Base-by-base conservation (phyloP, 2,113 vertebrate species). In the Hepsetus odoe region DNA sequence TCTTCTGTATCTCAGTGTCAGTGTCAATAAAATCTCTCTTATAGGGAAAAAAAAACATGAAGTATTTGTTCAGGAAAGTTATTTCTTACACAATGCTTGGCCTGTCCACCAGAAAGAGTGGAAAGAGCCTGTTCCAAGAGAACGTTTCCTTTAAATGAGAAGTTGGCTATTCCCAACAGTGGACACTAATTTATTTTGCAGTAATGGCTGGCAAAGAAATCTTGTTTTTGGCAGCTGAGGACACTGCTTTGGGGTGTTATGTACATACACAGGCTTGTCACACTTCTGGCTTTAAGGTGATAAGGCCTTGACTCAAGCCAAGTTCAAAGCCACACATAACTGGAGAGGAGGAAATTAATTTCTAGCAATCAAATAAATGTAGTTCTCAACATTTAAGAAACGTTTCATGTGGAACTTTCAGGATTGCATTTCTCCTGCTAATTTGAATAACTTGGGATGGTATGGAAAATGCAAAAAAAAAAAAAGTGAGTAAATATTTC, bases 141-240 rank as follows among this genome's bases (percentile, higher is more conserved):
- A 38, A 28, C 24, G 51, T 62, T 61, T 72, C 69, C 32, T 68
- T 82, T 76, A 51, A 68, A 46, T 79, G 59, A 13, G n/a, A 59
- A 44, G 68, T 26, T 69, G 62, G 42, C 69, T 58, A 26, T 59
- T 82, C 77, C 70, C 78, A 42, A 70, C 40, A 62, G 46, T 81
- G 79, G 83, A 84, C 79, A 79, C 66, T 84, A 70, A 80, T 84
- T 81, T 84, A 81, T 84, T 75, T 77, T 81, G 65, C 55, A 74
- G 73, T 82, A 79, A 79, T 56, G 51, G 83, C 61, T 79, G 76
- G 80, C 72, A 79, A 73, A 56, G 80, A 79, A 84, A 84, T 84
- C 80, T 84, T 84, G 66, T 84, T 84, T 69, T 76, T 76, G 72
- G 80, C 28, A 61, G 76, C 58, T 4, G 76, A 61, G 76, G 80